A percentile compares a stretch with the other conserved stretches of the same genome.
Evolutionary conservation across 2,113 vertebrate genomes (phyloP).

Genomic region (Herpetotheres cachinnans): DNA sequence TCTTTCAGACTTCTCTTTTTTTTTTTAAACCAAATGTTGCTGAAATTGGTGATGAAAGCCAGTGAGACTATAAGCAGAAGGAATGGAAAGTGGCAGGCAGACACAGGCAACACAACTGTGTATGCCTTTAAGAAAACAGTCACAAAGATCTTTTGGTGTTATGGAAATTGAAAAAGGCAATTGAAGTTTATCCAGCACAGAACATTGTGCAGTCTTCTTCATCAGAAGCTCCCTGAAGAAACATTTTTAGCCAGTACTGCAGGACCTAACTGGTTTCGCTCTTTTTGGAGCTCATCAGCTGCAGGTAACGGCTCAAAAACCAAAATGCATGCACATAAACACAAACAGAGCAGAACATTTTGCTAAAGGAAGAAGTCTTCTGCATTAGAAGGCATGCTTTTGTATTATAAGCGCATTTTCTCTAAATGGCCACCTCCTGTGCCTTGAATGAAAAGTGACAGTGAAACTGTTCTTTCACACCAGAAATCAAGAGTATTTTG

Average conservation of each 20-base stretch:
- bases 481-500: neutral
- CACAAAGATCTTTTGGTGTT: neutral
- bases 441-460: neutral
- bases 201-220: neutral
- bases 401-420: neutral
- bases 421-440: neutral
- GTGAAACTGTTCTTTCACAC: neutral
- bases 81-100: neutral
- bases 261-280: conserved; percentile 79
- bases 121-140: neutral
- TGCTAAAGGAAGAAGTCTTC: neutral
- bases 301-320: conserved; percentile 73
- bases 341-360: neutral
- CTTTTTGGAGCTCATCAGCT: conserved; percentile 83
- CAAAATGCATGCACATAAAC: neutral
- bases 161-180: neutral
- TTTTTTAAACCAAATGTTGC: neutral
- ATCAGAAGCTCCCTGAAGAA: neutral
- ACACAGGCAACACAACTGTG: accelerated
- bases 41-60: neutral
- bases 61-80: neutral
- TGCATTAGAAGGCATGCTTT: neutral
- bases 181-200: neutral
- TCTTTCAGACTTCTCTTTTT: neutral
- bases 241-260: conserved; percentile 72